These are phyloP conservation scores for Goniozus legneri DNA, from an alignment of 1,140 invertebrate genomes.

Conservation along the genomic window DNA sequence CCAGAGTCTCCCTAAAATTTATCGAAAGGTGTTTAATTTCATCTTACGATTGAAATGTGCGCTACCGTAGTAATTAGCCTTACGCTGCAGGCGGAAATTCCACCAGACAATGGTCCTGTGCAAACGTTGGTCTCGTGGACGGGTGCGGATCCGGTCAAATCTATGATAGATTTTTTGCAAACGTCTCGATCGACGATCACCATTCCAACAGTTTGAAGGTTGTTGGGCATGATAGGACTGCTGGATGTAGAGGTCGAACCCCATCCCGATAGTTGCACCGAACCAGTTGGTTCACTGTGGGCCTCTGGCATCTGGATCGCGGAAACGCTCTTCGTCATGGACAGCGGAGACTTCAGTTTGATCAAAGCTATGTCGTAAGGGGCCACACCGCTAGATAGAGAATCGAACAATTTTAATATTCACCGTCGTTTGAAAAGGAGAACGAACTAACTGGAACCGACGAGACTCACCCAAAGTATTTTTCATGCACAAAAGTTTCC, in stretches of 20 bases:
- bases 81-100: conserved; percentile 59
- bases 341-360: conserved; percentile 45
- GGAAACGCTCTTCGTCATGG: conserved; percentile 54
- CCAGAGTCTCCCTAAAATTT: conserved; percentile 60
- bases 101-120: conserved; percentile 59
- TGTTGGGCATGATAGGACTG: conserved; percentile 21
- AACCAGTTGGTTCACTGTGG: conserved; percentile 41
- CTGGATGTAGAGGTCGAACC: conserved; percentile 35
- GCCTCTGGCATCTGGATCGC: conserved; percentile 51
- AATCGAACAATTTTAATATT: background rate
- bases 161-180: conserved; percentile 30
- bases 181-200: conserved; percentile 27
- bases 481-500: conserved; percentile 48
- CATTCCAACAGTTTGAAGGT: conserved; percentile 28
- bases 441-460: background rate
- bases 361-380: conserved; percentile 64
- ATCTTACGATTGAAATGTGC: no score
- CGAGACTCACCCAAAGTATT: conserved; percentile 55
- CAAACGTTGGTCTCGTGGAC: conserved; percentile 56
- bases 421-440: background rate
- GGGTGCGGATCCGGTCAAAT: conserved; percentile 20
- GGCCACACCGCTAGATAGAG: conserved; percentile 41
- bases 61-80: no score
- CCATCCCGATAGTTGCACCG: conserved; percentile 52
- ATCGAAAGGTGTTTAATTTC: no score